These are phyloP conservation scores for Eospalax fontanierii DNA, from an alignment of 2,797 vertebrate genomes.

Conservation along the genomic window DNA sequence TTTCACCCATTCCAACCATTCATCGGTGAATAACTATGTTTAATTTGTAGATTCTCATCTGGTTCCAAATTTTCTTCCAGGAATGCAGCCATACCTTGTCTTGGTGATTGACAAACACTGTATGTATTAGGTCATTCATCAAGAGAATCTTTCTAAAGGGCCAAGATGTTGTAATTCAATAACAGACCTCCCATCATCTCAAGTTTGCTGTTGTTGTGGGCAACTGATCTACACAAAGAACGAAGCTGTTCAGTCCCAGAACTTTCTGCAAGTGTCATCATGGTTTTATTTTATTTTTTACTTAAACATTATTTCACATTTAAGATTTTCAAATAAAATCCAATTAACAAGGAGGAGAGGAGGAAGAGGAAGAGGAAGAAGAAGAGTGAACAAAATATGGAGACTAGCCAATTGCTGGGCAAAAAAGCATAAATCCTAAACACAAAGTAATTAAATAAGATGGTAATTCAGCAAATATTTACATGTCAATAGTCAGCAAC, in stretches of 20 bases:
- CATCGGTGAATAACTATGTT: conserved; percentile 69
- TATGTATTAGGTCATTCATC: neutral
- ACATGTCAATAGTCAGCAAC: neutral
- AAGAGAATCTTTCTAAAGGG: neutral
- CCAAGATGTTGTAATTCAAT: conserved; percentile 56
- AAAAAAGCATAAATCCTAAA: neutral
- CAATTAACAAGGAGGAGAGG: too few species aligned
- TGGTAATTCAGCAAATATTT: conserved; percentile 35
- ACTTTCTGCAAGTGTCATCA: conserved; percentile 37
- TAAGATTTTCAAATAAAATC: conserved; percentile 38
- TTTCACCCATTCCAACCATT: conserved; percentile 71
- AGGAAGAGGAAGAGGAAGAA: neutral
- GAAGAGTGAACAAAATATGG: neutral
- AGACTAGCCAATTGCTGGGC: neutral
- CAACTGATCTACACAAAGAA: conserved; percentile 24
- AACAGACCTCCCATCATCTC: conserved; percentile 32
- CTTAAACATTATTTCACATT: conserved; percentile 40
- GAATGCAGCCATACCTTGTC: conserved; percentile 63
- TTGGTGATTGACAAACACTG: conserved; percentile 34
- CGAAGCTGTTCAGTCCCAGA: conserved; percentile 56
- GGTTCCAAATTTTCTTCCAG: conserved; percentile 79
- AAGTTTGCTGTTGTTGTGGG: conserved; percentile 26
- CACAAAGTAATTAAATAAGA: conserved; percentile 64
- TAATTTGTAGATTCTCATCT: conserved; percentile 78
- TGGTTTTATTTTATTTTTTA: conserved; percentile 58